These are phyloP conservation scores for Amazona vittata DNA, from an alignment of 2,113 vertebrate genomes.

Conservation along the genomic window DNA sequence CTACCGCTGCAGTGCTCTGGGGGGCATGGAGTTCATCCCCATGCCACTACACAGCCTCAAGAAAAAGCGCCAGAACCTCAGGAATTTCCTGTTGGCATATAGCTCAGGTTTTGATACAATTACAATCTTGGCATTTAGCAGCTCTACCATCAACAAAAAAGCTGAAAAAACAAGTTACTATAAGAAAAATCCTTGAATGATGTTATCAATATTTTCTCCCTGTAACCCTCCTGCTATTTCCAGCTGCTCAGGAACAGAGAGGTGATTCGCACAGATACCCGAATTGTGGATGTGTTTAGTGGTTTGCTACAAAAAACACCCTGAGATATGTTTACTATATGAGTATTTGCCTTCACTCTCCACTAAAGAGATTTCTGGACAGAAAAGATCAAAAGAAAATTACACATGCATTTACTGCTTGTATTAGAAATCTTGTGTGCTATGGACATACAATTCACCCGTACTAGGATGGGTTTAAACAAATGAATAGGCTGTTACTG, in stretches of 20 bases:
- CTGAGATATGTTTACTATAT: neutral
- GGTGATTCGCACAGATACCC: neutral
- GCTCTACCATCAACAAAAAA: neutral
- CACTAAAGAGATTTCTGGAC: neutral
- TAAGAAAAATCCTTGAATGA: neutral
- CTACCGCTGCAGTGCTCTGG: rapidly evolving
- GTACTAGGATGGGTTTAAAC: neutral
- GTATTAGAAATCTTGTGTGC: neutral
- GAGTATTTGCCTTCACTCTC: neutral
- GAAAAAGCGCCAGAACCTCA: neutral
- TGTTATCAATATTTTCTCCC: neutral
- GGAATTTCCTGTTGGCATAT: neutral
- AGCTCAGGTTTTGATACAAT: neutral
- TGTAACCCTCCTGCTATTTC: neutral
- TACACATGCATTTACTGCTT: neutral
- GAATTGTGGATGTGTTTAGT: neutral
- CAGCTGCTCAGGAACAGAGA: neutral
- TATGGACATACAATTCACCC: neutral
- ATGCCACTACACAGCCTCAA: neutral
- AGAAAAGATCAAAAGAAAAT: neutral
- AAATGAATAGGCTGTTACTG: rapidly evolving
- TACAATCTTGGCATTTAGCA: neutral
- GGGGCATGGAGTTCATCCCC: neutral
- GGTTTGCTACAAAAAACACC: neutral
- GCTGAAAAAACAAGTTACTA: neutral